Conservation (phyloP, 2,797 vertebrate species). For the Centropyge bicolor region DNA sequence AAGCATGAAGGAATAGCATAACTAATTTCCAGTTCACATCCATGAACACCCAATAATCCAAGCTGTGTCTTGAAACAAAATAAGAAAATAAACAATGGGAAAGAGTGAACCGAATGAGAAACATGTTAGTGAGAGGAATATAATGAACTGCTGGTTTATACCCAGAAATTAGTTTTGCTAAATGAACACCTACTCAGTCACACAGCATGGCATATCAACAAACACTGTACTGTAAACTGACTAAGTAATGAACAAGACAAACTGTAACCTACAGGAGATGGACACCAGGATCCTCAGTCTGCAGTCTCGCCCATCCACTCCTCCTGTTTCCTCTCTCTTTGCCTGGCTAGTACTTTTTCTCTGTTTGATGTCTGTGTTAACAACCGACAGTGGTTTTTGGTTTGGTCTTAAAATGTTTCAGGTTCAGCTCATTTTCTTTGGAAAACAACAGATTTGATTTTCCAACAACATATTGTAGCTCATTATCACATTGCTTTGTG, state of each 20-base stretch:
- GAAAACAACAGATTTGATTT: neutral
- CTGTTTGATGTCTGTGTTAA: constrained; percentile 23
- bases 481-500: neutral
- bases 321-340: constrained; percentile 1
- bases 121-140: constrained; percentile 11
- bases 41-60: constrained; percentile 34
- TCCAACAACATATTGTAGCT: neutral
- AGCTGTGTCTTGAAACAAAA: constrained; percentile 16
- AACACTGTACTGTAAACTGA: neutral
- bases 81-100: neutral
- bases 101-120: constrained; percentile 26
- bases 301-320: neutral
- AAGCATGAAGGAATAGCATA: constrained; percentile 9
- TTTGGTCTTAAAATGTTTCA: constrained; percentile 12
- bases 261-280: constrained; percentile 10
- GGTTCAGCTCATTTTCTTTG: neutral
- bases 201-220: constrained; percentile 15
- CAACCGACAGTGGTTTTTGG: constrained; percentile 10
- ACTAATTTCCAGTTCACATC: constrained; percentile 39
- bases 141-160: constrained; percentile 2
- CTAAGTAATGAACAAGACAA: neutral
- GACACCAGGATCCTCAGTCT: neutral
- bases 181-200: constrained; percentile 10
- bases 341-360: constrained; percentile 25
- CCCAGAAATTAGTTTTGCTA: constrained; percentile 20